These are phyloP conservation scores for Hycleus phaleratus DNA, from an alignment of 1,140 invertebrate species.

Conservation along the genomic window DNA sequence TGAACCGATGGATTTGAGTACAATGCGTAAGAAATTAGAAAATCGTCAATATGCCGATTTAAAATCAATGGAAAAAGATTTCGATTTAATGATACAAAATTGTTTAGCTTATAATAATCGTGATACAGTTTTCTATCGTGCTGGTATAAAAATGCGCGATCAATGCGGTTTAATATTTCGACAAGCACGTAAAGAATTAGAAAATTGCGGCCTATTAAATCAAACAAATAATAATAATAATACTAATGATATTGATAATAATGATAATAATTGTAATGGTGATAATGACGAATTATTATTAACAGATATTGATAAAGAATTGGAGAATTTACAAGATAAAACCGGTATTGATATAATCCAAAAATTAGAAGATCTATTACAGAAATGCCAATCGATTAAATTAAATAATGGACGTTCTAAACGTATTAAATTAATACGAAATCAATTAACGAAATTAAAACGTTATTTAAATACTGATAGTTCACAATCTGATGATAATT, in stretches of 20 bases:
- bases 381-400: conserved; percentile 46
- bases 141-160: conserved; percentile 80
- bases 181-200: conserved; percentile 65
- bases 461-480: conserved; percentile 27
- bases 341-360: conserved; percentile 43
- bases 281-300: conserved; percentile 41
- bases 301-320: conserved; percentile 45
- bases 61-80: conserved; percentile 78
- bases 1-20: conserved; percentile 92
- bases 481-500: conserved; percentile 39
- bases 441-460: conserved; percentile 41
- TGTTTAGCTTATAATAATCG: conserved; percentile 93
- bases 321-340: conserved; percentile 41
- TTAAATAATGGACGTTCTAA: conserved; percentile 45
- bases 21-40: conserved; percentile 77
- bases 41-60: conserved; percentile 68
- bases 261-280: neutral
- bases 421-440: conserved; percentile 46
- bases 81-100: conserved; percentile 90
- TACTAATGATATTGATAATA: conserved; percentile 18
- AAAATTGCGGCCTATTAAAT: conserved; percentile 50
- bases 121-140: conserved; percentile 80
- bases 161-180: conserved; percentile 71
- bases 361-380: conserved; percentile 47
- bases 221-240: conserved; percentile 38